Percentiles rank a stretch among this genome's conserved stretches.
Evolutionary conservation across 2,888 invertebrate genomes (phyloP).

Genomic region (Drosophila gaucha): DNA sequence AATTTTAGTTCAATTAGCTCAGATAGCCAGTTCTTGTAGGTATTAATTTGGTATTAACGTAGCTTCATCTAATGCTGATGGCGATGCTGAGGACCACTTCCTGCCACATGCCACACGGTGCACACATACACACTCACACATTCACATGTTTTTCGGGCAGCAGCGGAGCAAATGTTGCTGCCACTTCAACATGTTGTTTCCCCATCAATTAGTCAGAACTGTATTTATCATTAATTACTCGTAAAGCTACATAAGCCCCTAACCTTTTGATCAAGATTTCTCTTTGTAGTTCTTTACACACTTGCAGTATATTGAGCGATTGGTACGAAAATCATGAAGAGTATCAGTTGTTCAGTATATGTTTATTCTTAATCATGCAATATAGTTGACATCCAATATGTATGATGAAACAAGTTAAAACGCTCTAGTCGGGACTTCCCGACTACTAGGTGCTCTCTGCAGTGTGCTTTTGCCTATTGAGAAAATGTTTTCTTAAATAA

Average conservation of each 20-base stretch:
- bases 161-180: constrained; percentile 45
- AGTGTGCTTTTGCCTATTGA: too few relatives aligned
- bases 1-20: constrained; percentile 55
- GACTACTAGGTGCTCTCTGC: too few relatives aligned
- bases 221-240: constrained; percentile 67
- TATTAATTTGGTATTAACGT: constrained; percentile 55
- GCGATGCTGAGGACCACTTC: constrained; percentile 28
- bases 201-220: constrained; percentile 65
- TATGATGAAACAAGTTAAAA: too few relatives aligned
- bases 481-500: too few relatives aligned
- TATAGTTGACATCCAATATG: too few relatives aligned
- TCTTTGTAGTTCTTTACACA: constrained; percentile 20
- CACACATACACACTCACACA: constrained; percentile 18
- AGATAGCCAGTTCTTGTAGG: constrained; percentile 21
- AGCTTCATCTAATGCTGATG: constrained; percentile 9
- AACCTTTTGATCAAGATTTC: constrained; percentile 17
- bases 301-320: constrained; percentile 27
- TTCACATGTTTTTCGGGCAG: constrained; percentile 31
- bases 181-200: constrained; percentile 43
- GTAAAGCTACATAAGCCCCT: constrained; percentile 7
- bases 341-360: too few relatives aligned
- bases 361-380: too few relatives aligned
- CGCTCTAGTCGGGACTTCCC: too few relatives aligned
- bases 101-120: constrained; percentile 54
- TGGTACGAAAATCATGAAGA: neutral